Evolutionary conservation across 2,797 vertebrate genomes (phyloP), one percentile per base, ranked within the genome.

Genomic region (Luscinia megarhynchos): DNA sequence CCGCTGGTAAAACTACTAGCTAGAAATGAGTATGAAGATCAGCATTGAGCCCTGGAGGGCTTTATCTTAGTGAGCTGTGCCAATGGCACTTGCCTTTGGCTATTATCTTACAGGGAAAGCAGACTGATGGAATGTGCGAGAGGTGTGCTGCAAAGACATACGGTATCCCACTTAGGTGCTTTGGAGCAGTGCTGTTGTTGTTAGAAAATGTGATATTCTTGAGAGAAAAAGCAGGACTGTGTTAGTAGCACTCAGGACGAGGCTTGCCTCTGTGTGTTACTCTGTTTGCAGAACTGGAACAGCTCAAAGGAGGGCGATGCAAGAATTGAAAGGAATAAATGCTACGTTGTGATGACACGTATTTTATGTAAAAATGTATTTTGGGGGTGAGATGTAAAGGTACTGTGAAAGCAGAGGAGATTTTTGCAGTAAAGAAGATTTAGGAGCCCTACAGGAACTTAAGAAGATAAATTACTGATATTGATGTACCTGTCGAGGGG

Each of bases 391-490:
- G 4, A 34, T 46, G 7, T 79, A 89, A 53, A 86, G 81, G 83
- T 91, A 12, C 58, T 43, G 41, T 72, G 61, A 70, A 94, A 96
- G 40, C 61, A 36, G 20, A 45, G 46, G 91, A 63, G 72, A 95
- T 54, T 87, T 83, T 91, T 94, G 63, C 15, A 69, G 69, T 93
- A 93, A 96, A 95, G 95, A 95, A 96, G 87, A 92, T 54, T 93
- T 96, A 89, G 2, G 61, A 93, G 89, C 41, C 58, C 70, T 93
- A 58, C 64, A 92, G 67, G 70, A 93, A 79, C 63, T 89, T 94
- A 46, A 91, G 80, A 41, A 96, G 83, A 88, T 96, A 93, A 97
- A 95, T 97, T 89, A 61, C 70, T 81, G 77, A 72, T 87, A 79
- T 63, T 78, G 75, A 91, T 61, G 66, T 93, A 83, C 76, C 62